Conservation (phyloP, 2,797 vertebrate genomes). For the Hipposideros larvatus region DNA sequence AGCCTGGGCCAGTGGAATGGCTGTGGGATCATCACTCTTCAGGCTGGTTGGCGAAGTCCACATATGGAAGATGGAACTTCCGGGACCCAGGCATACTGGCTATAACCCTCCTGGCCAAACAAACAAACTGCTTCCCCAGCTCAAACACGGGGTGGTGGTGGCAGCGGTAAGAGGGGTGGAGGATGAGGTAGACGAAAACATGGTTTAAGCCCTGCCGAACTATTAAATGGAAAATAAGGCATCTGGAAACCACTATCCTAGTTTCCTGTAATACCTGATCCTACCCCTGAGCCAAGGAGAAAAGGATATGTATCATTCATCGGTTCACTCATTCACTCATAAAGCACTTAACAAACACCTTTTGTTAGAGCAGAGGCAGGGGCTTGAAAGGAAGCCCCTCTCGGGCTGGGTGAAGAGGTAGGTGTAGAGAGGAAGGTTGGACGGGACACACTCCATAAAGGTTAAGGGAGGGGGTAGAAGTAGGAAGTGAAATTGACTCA, state of each 20-base stretch:
- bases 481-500: conserved; percentile 10
- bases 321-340: not conserved
- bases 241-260: not conserved
- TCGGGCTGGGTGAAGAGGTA: not conserved
- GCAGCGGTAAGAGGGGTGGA: no score
- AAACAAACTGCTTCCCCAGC: not conserved
- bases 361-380: not conserved
- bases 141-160: not conserved
- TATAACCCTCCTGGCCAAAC: not conserved
- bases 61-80: not conserved
- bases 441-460: not conserved
- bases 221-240: conserved; percentile 18
- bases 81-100: not conserved
- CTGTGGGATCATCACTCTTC: not conserved
- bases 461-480: not conserved
- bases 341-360: not conserved
- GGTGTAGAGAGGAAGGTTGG: not conserved
- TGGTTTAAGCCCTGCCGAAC: not conserved
- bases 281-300: not conserved
- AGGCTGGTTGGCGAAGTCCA: not conserved
- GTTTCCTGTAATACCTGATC: not conserved
- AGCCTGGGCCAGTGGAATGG: not conserved
- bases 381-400: not conserved
- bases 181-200: not conserved
- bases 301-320: not conserved